Base-by-base conservation (phyloP, 2,797 vertebrate species). In the Otolemur crassicaudatus region DNA sequence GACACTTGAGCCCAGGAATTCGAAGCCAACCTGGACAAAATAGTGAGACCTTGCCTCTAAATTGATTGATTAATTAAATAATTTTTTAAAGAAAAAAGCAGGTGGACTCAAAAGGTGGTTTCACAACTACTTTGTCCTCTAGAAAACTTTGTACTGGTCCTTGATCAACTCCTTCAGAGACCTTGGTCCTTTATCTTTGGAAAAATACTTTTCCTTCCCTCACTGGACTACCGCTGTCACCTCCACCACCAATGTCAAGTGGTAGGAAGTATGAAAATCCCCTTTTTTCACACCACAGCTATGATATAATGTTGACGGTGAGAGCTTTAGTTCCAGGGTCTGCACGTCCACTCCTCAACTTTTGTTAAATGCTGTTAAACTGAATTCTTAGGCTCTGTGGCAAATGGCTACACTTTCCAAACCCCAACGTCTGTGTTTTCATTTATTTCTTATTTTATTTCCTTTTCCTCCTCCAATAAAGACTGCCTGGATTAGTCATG, bases 101-200 rank as follows among this genome's bases (percentile, higher is more conserved):
- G 31, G n/a, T 37, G 69, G 29, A 31, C 17, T 22, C 7, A 9
- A 60, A 31, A 10, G 19, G 4, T 31, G 43, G 1, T 17, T 12
- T 25, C 22, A 31, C 10, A 17, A 17, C 3, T 8, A 1, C 1
- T 7, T 40, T 76, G 16, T 77, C 37, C 56, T 63, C n/a, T 1
- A 12, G 5, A 0, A 23, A 85, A 53, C 37, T 4, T 17, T 58
- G 5, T 13, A 31, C 12, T 34, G 2, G 0, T 53, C 22, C 20
- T 40, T 5, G 3, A 13, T 12, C 9, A 29, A 1, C 34, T 23
- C 0, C 1, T 40, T 10, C 29, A 3, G 22, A 0, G 22, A 46
- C 34, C 61, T 27, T 5, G 6, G 13, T 27, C 37, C 17, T 27
- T 82, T 14, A 16, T 9, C n/a, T 65, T 40, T 5, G 16, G 43